Percentiles rank a stretch among this genome's conserved stretches.
Evolutionary conservation across 2,888 invertebrate genomes (phyloP).

Genomic region (Yponomeuta evonymella): DNA sequence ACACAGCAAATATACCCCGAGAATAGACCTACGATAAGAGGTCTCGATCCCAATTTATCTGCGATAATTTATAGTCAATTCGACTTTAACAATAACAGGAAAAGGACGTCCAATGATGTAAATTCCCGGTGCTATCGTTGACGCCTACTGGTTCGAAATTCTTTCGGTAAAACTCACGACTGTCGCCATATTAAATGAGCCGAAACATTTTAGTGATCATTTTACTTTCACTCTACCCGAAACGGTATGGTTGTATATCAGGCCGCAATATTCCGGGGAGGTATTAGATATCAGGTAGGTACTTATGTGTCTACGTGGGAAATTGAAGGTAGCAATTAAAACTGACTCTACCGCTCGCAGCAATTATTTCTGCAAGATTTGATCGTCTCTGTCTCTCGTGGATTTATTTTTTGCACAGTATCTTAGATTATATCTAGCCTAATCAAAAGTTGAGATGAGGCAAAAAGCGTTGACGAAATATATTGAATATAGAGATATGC

Average conservation of each 20-base stretch:
- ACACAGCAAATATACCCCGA: neutral
- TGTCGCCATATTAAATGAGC: neutral
- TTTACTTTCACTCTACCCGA: neutral
- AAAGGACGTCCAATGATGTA: neutral
- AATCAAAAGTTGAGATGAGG: neutral
- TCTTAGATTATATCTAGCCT: neutral
- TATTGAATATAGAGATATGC: neutral
- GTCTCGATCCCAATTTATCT: neutral
- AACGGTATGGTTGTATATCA: neutral
- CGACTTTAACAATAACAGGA: neutral
- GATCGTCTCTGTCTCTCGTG: neutral
- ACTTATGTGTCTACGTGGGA: constrained; percentile 4
- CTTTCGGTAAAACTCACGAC: neutral
- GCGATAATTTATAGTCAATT: neutral
- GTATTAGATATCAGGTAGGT: neutral
- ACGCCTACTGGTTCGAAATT: neutral
- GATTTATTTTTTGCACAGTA: neutral
- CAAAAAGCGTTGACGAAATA: neutral
- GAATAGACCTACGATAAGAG: neutral
- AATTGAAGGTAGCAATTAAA: constrained; percentile 38
- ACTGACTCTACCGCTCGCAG: constrained; percentile 8
- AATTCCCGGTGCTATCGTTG: neutral
- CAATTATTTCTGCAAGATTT: neutral
- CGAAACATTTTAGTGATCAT: neutral
- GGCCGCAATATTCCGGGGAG: neutral